Evolutionary conservation across 92 coral and sea anemone genomes (phyloP), one percentile per base, ranked within the genome.

Genomic region (Phymanthus crucifer): DNA sequence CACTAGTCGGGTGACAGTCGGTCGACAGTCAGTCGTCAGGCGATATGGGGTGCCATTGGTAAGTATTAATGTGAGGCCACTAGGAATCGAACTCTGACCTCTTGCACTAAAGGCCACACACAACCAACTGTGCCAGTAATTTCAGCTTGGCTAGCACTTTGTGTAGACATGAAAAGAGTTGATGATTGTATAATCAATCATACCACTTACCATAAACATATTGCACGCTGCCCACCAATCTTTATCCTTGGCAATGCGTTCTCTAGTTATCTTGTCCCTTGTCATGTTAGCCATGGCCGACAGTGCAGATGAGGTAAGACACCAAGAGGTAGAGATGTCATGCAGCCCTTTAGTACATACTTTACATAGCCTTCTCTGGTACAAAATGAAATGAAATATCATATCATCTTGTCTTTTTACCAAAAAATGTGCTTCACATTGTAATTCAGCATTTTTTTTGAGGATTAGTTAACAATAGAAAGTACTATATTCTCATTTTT

Each of bases 201-300:
- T 43, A 45, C 34, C 43, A 83, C 88, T 78, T 57, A 94, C 98
- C 97, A 94, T 84, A 78, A 94, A 88, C 57, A 78, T 78, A 70
- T 83, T 75, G 46, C 84, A 75, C 6, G 82, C 84, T 17, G 83
- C 81, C 94, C 97, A 92, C 85, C 90, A 84, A 23, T 83, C 88
- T 21, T 73, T 75, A 54, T 94, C 90, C 8, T 76, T 83, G 29
- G 92, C 92, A 27, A 94, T 78, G 56, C 78, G 85, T 46, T 78
- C 91, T 72, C 98, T 87, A 21, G 84, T 73, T 35, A 47, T 65
- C 47, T 76, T 66, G 67, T 86, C 93, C 64, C 90, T 77, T 4
- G 92, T 90, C 91, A 94, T 77, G 84, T 94, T 94, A 26, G 92
- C 97, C 57, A 94, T 76, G 12, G 98, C 94, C 40, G 98, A 89